Base-by-base conservation (phyloP, 2,113 vertebrate species). In the Podocnemis expansa region DNA sequence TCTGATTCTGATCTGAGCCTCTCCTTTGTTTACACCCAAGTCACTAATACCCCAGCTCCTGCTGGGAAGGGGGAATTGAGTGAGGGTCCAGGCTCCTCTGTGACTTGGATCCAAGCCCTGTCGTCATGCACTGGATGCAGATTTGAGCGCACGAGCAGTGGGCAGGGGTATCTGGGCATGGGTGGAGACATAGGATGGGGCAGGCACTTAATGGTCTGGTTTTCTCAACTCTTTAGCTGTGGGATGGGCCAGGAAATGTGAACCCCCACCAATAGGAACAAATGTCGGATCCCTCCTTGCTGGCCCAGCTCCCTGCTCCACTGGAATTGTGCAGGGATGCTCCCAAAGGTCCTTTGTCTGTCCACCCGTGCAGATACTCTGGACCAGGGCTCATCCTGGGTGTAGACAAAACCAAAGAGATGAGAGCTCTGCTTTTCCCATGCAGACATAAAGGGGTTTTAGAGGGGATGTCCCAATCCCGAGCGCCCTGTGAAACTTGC, bases 351-450 rank as follows among this genome's bases (percentile, higher is more conserved):
- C 67, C n/a, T 41, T 56, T 56, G 58, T 14, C 31, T 34, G 29
- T 63, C 58, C 12, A 13, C 27, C 58, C 29, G 10, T 34, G 58
- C 13, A 16, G 58, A 6, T 34, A 52, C 13, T 16, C 13, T 52
- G 51, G 51, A 17, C 9, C 60, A 4, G 34, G 60, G 60, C 60
- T n/a, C 6, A 67, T 8, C 58, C 29, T 6, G 7, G 34, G 6
- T 14, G 5, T 60, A 31, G 58, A 29, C 13, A 7, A 3, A n/a
- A n/a, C n/a, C 31, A 2, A n/a, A 67, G 34, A 31, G 31, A 34
- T 2, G 60, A n/a, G 31, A 19, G 7, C 60, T 21, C n/a, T 4
- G 8, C 14, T 16, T 19, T 1, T 4, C 58, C 11, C 8, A 4
- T 67, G 16, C 17, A 7, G 7, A 13, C 31, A 17, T 17, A 34